These are phyloP conservation scores for Musca vetustissima DNA, from an alignment of 1,140 invertebrate genomes.

Conservation along the genomic window DNA sequence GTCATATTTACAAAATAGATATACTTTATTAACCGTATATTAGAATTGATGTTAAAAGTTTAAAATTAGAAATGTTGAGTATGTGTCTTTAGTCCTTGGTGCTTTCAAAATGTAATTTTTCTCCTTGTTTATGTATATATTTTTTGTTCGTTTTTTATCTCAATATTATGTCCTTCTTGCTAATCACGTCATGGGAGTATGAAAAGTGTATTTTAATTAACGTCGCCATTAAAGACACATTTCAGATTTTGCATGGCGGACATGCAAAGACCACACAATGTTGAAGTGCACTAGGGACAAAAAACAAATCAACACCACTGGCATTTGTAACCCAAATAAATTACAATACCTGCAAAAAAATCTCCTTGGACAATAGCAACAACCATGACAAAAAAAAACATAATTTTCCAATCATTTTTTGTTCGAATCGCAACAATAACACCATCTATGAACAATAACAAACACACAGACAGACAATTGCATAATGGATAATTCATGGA, in stretches of 20 bases:
- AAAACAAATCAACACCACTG: constrained; percentile 1
- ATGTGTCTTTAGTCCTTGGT: too few species aligned
- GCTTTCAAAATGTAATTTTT: too few species aligned
- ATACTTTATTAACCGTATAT: too few species aligned
- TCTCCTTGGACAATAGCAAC: neutral
- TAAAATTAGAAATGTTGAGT: too few species aligned
- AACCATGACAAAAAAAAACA: neutral
- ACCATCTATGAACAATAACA: constrained; percentile 15
- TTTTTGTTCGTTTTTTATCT: too few species aligned
- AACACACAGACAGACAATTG: neutral
- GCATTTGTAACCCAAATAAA: constrained; percentile 17
- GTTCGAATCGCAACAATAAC: neutral
- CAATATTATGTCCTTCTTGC: too few species aligned
- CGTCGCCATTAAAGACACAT: constrained; percentile 1
- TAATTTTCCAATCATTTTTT: constrained; percentile 20
- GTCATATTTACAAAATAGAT: too few species aligned
- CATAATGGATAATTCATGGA: neutral
- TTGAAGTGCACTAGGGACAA: neutral
- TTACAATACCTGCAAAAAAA: neutral
- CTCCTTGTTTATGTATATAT: too few species aligned
- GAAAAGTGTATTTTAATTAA: neutral
- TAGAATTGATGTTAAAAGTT: too few species aligned
- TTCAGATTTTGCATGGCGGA: constrained; percentile 1
- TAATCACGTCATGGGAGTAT: too few species aligned
- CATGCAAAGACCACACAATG: neutral